phyloP scores from a whole-genome alignment of 2,888 invertebrate species.

The Hypselothyrea guttata region DNA sequence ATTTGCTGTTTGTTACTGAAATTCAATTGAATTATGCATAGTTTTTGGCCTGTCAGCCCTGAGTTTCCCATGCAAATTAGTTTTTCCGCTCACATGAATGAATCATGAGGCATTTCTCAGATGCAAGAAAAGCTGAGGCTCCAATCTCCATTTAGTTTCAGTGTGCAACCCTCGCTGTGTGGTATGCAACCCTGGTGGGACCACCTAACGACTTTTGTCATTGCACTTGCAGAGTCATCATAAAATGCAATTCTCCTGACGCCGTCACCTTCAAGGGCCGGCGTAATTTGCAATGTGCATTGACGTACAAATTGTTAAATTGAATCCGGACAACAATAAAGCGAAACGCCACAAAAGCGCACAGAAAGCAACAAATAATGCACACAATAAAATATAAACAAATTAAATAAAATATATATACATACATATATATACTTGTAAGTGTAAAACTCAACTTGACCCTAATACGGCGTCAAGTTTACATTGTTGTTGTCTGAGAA shows the following conservation, averaged over 20 bases:
- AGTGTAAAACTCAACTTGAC: conserved; percentile 55
- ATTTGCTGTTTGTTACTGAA: no score
- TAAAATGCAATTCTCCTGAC: conserved; percentile 58
- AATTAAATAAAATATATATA: conserved; percentile 28
- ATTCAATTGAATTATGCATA: conserved; percentile 28
- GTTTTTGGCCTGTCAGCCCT: conserved; percentile 38
- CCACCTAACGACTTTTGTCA: conserved; percentile 38
- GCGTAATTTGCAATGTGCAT: conserved; percentile 68
- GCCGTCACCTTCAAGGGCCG: conserved; percentile 66
- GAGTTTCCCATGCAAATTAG: conserved; percentile 29
- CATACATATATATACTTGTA: background rate
- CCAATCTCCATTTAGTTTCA: background rate
- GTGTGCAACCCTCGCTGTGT: background rate
- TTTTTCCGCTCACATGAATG: conserved; percentile 1
- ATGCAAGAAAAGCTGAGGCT: conserved; percentile 7
- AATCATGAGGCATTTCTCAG: conserved; percentile 11
- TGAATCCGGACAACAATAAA: conserved; percentile 41
- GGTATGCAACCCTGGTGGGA: background rate
- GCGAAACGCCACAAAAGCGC: conserved; percentile 19
- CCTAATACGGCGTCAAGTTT: conserved; percentile 49
- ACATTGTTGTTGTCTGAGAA: conserved; percentile 14
- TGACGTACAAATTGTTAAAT: conserved; percentile 57
- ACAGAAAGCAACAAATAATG: conserved; percentile 17
- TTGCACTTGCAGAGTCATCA: conserved; percentile 59
- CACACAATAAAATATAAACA: conserved; percentile 41